Conservation (phyloP, 1,140 invertebrate genomes). For the Drosophila lowei region DNA sequence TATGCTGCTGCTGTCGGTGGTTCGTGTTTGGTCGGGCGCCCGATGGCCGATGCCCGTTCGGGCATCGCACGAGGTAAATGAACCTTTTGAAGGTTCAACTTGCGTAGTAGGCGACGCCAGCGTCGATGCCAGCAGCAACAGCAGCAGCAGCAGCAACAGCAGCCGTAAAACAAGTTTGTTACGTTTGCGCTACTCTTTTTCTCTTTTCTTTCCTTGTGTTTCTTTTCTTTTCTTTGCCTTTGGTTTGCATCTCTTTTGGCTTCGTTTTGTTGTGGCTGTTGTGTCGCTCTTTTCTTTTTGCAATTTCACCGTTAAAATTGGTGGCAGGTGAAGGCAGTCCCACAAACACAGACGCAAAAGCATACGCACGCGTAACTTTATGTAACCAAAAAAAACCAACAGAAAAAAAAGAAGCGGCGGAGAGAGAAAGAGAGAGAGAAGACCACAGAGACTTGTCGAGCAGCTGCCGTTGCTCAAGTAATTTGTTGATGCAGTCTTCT, state of each 20-base stretch:
- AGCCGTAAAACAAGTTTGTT: slow-evolving; percentile 76
- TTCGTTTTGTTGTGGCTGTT: slow-evolving; percentile 25
- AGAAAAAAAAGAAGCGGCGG: not conserved
- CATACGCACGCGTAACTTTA: slow-evolving; percentile 47
- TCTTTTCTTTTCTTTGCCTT: slow-evolving; percentile 6
- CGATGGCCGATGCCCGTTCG: slow-evolving; percentile 21
- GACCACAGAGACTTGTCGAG: slow-evolving; percentile 26
- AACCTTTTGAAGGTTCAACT: slow-evolving; percentile 83
- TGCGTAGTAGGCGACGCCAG: slow-evolving; percentile 68
- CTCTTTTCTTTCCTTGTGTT: slow-evolving; percentile 16
- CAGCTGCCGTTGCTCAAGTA: slow-evolving; percentile 32
- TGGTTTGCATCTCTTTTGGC: slow-evolving; percentile 14
- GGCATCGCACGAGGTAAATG: slow-evolving; percentile 72
- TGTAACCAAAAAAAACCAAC: slow-evolving; percentile 52
- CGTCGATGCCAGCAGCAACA: slow-evolving; percentile 16
- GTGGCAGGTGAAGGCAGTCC: slow-evolving; percentile 63
- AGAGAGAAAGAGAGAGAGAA: slow-evolving; percentile 14
- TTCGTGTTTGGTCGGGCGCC: slow-evolving; percentile 29
- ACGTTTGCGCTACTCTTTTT: slow-evolving; percentile 42
- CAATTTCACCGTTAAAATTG: slow-evolving; percentile 77
- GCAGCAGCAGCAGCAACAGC: not conserved
- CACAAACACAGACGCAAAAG: slow-evolving; percentile 10
- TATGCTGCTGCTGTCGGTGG: not conserved
- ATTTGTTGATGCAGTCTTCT: slow-evolving; percentile 21
- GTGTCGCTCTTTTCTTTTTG: slow-evolving; percentile 61